Evolutionary conservation across 1,140 invertebrate species (phyloP), one percentile per base, ranked within the genome.

Genomic region (Drosophila sp.): DNA sequence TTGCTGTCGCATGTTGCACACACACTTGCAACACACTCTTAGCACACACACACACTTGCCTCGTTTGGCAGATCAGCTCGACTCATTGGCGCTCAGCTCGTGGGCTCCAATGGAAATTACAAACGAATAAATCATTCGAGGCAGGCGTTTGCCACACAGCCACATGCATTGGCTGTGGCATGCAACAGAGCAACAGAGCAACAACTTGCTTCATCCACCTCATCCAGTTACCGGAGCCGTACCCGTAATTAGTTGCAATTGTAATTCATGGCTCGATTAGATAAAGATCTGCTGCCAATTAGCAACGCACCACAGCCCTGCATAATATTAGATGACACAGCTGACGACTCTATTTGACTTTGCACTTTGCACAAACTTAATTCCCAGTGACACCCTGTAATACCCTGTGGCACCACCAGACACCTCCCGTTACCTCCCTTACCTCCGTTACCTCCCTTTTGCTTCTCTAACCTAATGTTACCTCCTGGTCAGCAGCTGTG

Each of bases 221-320:
- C 46, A 53, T 51, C 71, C 21, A 27, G 56, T 54, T 18, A 40
- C 16, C 58, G 4, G 72, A 7, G 27, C 34, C 16, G 72, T 11
- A 38, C 34, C 16, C 87, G 79, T 87, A 87, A 87, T 87, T 87
- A 87, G 83, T 89, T 83, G 83, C 71, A 79, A 87, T 89, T 89
- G 83, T 83, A 87, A 89, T 87, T 87, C 83, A 83, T 89, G 83
- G 83, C 78, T 76, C 78, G 82, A 89, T 89, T 87, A 78, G 82
- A 87, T 87, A 83, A 87, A 87, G 78, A 87, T 87, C 83, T 72
- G 76, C 79, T 89, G 83, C 83, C 83, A 87, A 87, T 89, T 87
- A 87, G 80, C 82, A 89, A 82, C 78, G 83, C 72, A 78, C 78
- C 61, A 69, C 65, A 43, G 70, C 75, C 78, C 71, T 82, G 72